Percentiles rank a stretch among this genome's conserved stretches.
Evolutionary conservation across 2,797 vertebrate genomes (phyloP).

Genomic region (Anabas testudineus): DNA sequence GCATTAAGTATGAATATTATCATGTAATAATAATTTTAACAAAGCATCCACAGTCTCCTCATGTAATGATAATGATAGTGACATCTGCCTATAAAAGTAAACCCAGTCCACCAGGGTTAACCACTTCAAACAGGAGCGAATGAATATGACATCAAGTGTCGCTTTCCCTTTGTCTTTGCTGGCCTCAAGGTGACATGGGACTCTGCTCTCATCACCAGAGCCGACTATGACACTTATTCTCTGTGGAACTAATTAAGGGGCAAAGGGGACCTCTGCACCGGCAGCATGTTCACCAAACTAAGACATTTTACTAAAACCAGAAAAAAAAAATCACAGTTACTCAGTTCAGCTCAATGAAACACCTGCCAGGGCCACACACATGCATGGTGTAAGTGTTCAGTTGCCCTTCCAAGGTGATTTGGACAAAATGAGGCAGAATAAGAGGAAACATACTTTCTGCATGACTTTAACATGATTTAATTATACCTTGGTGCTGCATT

Average conservation of each 20-base stretch:
- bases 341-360: conserved; percentile 56
- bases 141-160: conserved; percentile 73
- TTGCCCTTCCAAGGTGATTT: conserved; percentile 64
- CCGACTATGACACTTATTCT: conserved; percentile 77
- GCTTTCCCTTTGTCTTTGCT: conserved; percentile 74
- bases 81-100: conserved; percentile 47
- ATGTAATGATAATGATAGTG: conserved; percentile 21
- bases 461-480: conserved; percentile 9
- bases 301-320: conserved; percentile 66
- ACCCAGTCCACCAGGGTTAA: conserved; percentile 45
- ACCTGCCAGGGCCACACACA: conserved; percentile 60
- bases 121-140: conserved; percentile 42
- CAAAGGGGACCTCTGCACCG: conserved; percentile 71
- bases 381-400: conserved; percentile 37
- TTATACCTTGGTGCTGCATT: no score
- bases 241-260: conserved; percentile 78
- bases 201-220: conserved; percentile 71
- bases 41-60: conserved; percentile 1
- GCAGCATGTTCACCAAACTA: conserved; percentile 75
- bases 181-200: conserved; percentile 82
- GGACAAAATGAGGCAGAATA: neutral
- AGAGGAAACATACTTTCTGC: neutral
- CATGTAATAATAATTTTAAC: conserved; percentile 3
- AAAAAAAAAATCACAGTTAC: conserved; percentile 16
- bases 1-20: no score